These are phyloP conservation scores for Redunca redunca DNA, from an alignment of 2,113 vertebrate genomes.

Conservation along the genomic window DNA sequence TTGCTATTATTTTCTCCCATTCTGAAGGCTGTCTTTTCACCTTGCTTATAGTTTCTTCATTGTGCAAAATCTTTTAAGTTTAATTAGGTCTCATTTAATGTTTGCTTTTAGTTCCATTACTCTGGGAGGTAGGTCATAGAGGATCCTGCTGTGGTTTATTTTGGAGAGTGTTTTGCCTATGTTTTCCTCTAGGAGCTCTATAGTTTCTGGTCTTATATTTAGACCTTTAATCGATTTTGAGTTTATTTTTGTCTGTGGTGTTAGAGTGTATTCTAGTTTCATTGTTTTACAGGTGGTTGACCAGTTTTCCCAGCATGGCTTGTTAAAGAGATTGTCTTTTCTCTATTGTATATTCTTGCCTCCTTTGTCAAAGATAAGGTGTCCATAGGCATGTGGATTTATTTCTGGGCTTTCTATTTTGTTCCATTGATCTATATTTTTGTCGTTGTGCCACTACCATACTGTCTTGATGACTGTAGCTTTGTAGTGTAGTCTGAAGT, in stretches of 20 bases:
- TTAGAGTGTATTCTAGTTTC: not conserved
- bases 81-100: not conserved
- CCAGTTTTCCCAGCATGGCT: not conserved
- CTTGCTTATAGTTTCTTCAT: not conserved
- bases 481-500: not conserved
- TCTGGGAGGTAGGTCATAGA: not conserved
- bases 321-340: not conserved
- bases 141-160: not conserved
- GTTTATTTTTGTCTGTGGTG: not conserved
- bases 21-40: not conserved
- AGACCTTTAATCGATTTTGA: not conserved
- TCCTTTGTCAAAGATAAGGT: not conserved
- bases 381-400: fast-evolving
- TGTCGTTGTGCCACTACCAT: not conserved
- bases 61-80: not conserved
- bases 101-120: not conserved
- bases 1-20: not conserved
- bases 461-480: not conserved
- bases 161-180: not conserved
- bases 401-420: not conserved
- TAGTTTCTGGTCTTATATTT: not conserved
- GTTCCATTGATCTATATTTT: not conserved
- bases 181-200: not conserved
- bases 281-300: not conserved
- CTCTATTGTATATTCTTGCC: not conserved